Conservation (phyloP, 2,113 vertebrate genomes). For the Daubentonia madagascariensis region DNA sequence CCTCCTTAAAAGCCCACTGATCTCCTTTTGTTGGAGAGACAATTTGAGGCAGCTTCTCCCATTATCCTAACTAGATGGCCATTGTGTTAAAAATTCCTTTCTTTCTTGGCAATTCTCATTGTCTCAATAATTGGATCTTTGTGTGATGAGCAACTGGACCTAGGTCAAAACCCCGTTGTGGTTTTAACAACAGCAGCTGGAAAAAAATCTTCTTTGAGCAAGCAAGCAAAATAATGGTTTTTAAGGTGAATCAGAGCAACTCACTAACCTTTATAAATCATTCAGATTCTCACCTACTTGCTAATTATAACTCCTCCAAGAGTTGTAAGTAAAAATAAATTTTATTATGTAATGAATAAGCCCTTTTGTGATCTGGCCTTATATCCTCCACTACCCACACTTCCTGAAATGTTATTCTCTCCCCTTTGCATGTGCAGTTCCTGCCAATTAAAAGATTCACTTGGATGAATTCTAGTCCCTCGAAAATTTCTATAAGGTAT, state of each 20-base stretch:
- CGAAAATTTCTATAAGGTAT: not conserved
- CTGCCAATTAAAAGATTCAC: not conserved
- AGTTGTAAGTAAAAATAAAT: not conserved
- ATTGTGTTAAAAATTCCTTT: too few relatives aligned
- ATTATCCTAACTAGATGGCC: too few relatives aligned
- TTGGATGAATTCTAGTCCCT: not conserved
- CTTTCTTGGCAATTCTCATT: too few relatives aligned
- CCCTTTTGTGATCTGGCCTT: not conserved
- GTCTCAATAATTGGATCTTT: too few relatives aligned
- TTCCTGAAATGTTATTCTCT: not conserved
- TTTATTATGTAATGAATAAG: not conserved
- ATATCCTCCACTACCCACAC: not conserved
- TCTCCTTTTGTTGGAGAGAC: too few relatives aligned
- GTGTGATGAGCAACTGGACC: too few relatives aligned
- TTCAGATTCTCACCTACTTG: not conserved
- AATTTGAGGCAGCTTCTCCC: too few relatives aligned
- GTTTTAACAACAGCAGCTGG: not conserved
- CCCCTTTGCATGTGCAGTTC: not conserved
- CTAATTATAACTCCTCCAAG: not conserved
- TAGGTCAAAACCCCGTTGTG: too few relatives aligned
- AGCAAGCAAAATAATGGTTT: not conserved
- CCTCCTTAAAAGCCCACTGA: too few relatives aligned
- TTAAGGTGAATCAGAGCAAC: not conserved
- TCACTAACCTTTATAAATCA: not conserved
- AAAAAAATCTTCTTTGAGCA: not conserved